Conservation (phyloP, 2,888 invertebrate species). For the Cosmorhoe ocellata region DNA sequence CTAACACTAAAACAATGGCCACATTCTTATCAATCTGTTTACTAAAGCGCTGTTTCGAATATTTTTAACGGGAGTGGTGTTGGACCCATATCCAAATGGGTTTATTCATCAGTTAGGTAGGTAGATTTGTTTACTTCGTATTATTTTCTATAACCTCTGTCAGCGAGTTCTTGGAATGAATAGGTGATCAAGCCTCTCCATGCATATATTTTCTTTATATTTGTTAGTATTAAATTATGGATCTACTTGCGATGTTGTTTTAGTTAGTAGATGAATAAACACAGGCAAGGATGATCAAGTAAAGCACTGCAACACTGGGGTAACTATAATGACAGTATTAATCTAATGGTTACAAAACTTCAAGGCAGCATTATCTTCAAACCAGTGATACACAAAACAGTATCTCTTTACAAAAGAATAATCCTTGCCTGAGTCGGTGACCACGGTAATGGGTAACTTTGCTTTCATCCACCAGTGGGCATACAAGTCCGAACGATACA, state of each 20-base stretch:
- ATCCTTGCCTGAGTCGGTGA: constrained; percentile 84
- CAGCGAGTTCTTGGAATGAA: constrained; percentile 40
- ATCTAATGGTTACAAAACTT: constrained; percentile 79
- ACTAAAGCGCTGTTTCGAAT: not conserved
- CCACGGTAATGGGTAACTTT: constrained; percentile 86
- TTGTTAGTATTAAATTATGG: constrained; percentile 67
- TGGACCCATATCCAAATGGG: constrained; percentile 48
- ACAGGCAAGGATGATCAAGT: constrained; percentile 84
- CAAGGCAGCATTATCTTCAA: constrained; percentile 79
- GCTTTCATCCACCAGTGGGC: constrained; percentile 97
- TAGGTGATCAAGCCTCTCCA: constrained; percentile 67
- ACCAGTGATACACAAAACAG: constrained; percentile 80
- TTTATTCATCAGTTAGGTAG: constrained; percentile 26
- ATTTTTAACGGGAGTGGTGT: constrained; percentile 2
- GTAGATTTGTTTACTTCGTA: constrained; percentile 6
- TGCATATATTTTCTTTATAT: constrained; percentile 59
- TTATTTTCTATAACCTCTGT: constrained; percentile 22
- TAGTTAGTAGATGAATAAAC: constrained; percentile 81
- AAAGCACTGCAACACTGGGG: constrained; percentile 82
- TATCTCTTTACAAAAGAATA: constrained; percentile 81
- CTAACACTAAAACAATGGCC: constrained; percentile 3
- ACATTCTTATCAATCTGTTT: not conserved
- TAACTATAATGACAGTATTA: constrained; percentile 74
- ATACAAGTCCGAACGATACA: constrained; percentile 92
- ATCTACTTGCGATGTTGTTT: constrained; percentile 70